These are phyloP conservation scores for Antennarius striatus DNA, from an alignment of 2,113 vertebrate species.

Conservation along the genomic window DNA sequence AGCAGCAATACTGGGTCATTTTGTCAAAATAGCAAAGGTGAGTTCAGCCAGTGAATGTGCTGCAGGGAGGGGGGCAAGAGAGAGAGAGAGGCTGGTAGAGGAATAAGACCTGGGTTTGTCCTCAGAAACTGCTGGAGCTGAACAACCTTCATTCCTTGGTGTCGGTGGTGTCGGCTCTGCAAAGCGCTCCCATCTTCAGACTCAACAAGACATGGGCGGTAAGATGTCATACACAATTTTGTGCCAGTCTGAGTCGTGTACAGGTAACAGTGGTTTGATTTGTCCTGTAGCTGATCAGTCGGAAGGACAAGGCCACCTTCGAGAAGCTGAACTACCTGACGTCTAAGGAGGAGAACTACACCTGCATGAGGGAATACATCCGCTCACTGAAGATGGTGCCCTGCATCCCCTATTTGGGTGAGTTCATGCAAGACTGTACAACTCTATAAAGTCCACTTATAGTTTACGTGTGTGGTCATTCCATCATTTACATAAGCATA, in stretches of 20 bases:
- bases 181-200: slow-evolving; percentile 95
- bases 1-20: slow-evolving; percentile 94
- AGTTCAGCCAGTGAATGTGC: slow-evolving; percentile 48
- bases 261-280: neutral
- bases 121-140: slow-evolving; percentile 92
- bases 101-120: neutral
- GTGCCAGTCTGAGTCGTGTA: neutral
- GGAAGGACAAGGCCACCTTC: slow-evolving; percentile 93
- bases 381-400: slow-evolving; percentile 92
- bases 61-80: no score
- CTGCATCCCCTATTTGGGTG: slow-evolving; percentile 93
- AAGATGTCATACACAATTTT: slow-evolving; percentile 58
- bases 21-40: slow-evolving; percentile 98
- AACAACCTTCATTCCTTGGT: slow-evolving; percentile 96
- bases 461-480: no score
- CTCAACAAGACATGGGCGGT: slow-evolving; percentile 97
- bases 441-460: no score
- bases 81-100: neutral
- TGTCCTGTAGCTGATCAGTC: slow-evolving; percentile 86
- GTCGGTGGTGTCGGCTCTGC: slow-evolving; percentile 94
- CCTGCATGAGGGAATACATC: slow-evolving; percentile 90
- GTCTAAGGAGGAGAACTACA: slow-evolving; percentile 95
- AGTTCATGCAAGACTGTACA: slow-evolving; percentile 34
- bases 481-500: no score
- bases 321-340: slow-evolving; percentile 93